Base-by-base conservation (phyloP, 2,797 vertebrate genomes). In the Falco concolor region DNA sequence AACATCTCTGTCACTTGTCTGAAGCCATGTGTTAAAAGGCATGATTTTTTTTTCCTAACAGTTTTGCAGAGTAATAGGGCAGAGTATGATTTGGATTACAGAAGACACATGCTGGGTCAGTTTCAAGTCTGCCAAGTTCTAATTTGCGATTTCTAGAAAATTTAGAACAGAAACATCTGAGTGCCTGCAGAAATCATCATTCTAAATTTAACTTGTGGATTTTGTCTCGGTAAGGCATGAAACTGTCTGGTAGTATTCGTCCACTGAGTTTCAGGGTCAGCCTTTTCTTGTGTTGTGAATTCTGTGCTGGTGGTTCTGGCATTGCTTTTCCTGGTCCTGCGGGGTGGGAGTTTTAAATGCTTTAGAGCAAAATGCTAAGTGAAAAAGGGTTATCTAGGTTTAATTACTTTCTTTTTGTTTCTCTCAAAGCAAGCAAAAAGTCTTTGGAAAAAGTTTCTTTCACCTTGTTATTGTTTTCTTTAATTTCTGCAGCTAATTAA, bases 111-210 rank as follows among this genome's bases (percentile, higher is more conserved):
- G 74, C 86, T 90, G 74, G 95, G 93, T 91, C 95, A 94, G 64
- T 92, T 94, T 86, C 34, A 78, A 91, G 90, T 64, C 77, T 92
- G 85, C 91, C 95, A 94, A 93, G 60, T 95, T 89, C 30, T 80
- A 75, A 90, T 94, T 80, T 93, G 74, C 60, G 59, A 59, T 84
- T 92, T 96, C 89, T 89, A 86, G 49, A 95, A 94, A 92, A 93
- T 10, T 54, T 92, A 87, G 84, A 94, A 28, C 24, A 93, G 75
- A 92, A 95, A 87, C 42, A 89, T 76, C 60, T 77, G 78, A 85
- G 72, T 72, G 64, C 77, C 85, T 91, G 84, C 50, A 95, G 76
- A 93, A 91, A 59, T 91, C 82, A 50, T 94, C 47, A 60, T 76
- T 95, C 86, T 85, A 72, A 92, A 96, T 97, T 89, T 89, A 93